These are phyloP conservation scores for Apocheima hispidaria DNA, from an alignment of 2,888 invertebrate genomes.

Conservation along the genomic window DNA sequence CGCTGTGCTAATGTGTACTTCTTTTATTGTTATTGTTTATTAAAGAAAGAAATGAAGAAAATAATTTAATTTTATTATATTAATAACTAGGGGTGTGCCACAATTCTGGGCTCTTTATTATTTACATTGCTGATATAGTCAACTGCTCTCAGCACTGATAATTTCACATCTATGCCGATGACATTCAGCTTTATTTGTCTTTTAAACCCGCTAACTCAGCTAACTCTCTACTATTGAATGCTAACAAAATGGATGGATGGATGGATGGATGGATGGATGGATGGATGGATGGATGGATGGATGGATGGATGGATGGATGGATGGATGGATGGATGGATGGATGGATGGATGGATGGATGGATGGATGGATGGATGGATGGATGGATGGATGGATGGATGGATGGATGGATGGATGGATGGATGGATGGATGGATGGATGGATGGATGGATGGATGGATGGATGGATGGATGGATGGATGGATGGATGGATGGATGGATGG, in stretches of 20 bases:
- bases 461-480: background rate
- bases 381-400: conserved; percentile 10
- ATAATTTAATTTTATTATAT: too few species aligned
- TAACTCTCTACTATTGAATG: too few species aligned
- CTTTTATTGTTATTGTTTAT: background rate
- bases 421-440: conserved; percentile 9
- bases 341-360: conserved; percentile 11
- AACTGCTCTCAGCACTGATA: too few species aligned
- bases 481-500: background rate
- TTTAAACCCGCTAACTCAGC: background rate
- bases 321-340: conserved; percentile 13
- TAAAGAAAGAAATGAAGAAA: too few species aligned
- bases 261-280: conserved; percentile 8
- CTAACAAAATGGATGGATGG: background rate
- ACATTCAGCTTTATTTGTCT: background rate
- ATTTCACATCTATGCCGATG: background rate
- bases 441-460: background rate
- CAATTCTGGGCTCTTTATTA: too few species aligned
- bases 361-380: conserved; percentile 10
- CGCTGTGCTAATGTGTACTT: background rate
- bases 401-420: conserved; percentile 2
- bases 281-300: conserved; percentile 13
- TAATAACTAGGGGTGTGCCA: too few species aligned
- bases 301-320: conserved; percentile 13
- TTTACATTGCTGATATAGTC: too few species aligned